Evolutionary conservation across 2,797 vertebrate genomes (phyloP).

Genomic region (Pangasius krempfi): DNA sequence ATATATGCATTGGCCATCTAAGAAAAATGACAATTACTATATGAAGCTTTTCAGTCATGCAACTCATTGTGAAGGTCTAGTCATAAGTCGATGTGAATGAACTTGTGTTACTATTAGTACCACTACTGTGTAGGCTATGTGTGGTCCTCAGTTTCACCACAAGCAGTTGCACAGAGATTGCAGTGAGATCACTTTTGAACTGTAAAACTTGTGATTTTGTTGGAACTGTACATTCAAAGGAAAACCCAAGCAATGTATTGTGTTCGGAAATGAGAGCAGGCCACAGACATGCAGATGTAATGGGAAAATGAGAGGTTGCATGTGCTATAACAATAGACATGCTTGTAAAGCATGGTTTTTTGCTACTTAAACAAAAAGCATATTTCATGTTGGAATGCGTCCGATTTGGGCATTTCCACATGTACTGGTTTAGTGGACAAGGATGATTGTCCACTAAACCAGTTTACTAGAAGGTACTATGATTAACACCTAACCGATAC

Average conservation of each 20-base stretch:
- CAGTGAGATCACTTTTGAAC: neutral
- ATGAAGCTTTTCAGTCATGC: neutral
- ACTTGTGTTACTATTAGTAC: neutral
- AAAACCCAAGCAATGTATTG: neutral
- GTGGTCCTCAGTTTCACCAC: neutral
- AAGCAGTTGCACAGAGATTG: neutral
- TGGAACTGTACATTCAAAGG: neutral
- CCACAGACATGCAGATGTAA: conserved; percentile 5
- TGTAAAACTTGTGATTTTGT: neutral
- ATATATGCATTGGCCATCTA: neutral
- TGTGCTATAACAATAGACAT: conserved; percentile 18
- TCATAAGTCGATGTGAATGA: neutral
- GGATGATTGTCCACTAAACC: neutral
- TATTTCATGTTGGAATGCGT: neutral
- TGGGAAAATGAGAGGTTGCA: neutral
- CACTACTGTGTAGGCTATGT: neutral
- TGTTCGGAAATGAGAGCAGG: neutral
- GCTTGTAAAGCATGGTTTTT: neutral
- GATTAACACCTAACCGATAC: neutral
- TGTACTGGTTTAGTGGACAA: neutral
- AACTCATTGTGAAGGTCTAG: neutral
- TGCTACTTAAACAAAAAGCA: neutral
- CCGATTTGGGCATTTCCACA: neutral
- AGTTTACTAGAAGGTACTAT: neutral
- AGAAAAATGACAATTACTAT: neutral